phyloP scores from a whole-genome alignment of 2,888 invertebrate species.

The Chrysolina oricalcia region DNA sequence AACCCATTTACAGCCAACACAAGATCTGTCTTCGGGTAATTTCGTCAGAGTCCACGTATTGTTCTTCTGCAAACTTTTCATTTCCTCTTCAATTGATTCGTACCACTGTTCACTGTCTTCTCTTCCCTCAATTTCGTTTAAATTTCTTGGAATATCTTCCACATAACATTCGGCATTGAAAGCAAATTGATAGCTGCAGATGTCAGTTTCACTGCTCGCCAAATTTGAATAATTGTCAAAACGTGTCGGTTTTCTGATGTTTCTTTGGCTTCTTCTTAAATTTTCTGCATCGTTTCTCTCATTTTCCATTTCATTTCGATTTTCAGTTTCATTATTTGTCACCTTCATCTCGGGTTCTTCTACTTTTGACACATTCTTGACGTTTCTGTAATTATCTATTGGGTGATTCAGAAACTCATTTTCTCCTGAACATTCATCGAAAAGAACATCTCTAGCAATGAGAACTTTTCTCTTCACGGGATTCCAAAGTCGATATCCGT shows the following conservation, averaged over 20 bases:
- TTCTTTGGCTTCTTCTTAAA: slow-evolving; percentile 8
- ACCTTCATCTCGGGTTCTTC: not conserved
- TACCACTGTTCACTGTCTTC: slow-evolving; percentile 3
- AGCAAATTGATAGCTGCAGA: no score
- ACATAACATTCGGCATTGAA: no score
- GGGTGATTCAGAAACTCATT: slow-evolving; percentile 20
- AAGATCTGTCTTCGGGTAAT: no score
- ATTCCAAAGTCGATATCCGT: no score
- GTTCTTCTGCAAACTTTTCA: slow-evolving; percentile 16
- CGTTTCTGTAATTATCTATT: not conserved
- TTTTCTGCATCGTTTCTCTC: slow-evolving; percentile 2
- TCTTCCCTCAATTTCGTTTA: not conserved
- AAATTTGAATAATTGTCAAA: slow-evolving; percentile 12
- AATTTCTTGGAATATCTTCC: no score
- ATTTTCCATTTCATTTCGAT: slow-evolving; percentile 3
- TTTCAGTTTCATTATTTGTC: slow-evolving; percentile 2
- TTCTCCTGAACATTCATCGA: no score
- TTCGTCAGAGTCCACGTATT: not conserved
- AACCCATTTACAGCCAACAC: no score
- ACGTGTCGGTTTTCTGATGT: slow-evolving; percentile 20
- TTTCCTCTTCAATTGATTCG: not conserved
- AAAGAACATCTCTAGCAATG: no score
- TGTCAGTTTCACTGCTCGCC: slow-evolving; percentile 9
- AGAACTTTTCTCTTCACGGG: no score
- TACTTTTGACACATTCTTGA: not conserved